Evolutionary conservation across 1,140 invertebrate genomes (phyloP).

Genomic region (Bombus superbus): DNA sequence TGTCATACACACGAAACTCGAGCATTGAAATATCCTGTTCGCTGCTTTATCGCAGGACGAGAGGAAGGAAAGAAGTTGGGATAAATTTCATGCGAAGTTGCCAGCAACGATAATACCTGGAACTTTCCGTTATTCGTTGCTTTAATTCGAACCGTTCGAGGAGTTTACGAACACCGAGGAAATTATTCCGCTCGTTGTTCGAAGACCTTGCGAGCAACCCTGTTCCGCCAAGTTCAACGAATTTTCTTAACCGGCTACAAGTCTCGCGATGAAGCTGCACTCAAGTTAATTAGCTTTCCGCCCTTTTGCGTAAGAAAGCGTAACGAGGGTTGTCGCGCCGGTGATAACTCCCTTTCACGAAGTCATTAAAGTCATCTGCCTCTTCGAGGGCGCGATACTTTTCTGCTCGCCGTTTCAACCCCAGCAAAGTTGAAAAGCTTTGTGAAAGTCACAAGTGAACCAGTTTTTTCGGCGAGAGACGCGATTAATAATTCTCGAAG

Average conservation of each 20-base stretch:
- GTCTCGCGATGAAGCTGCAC: background rate
- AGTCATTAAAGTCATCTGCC: conserved; percentile 36
- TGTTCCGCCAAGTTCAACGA: background rate
- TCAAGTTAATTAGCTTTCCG: conserved; percentile 54
- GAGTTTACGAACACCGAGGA: background rate
- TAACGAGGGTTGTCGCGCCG: conserved; percentile 12
- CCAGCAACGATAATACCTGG: no score
- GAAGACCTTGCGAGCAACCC: background rate
- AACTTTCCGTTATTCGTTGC: background rate
- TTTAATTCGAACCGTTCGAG: background rate
- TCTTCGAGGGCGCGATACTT: background rate
- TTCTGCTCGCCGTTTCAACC: background rate
- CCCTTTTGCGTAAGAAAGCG: conserved; percentile 30
- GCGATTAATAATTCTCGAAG: background rate
- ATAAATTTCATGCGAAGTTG: no score
- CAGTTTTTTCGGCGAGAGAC: background rate
- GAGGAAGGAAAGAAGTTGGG: no score
- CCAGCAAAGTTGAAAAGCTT: background rate
- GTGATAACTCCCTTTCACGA: conserved; percentile 18
- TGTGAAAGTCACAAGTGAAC: background rate
- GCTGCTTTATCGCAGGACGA: no score
- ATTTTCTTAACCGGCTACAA: background rate
- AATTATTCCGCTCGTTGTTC: background rate
- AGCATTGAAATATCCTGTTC: no score
- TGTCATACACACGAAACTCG: no score